Percentiles rank a stretch among this genome's conserved stretches.
These are phyloP conservation scores for Cygnus olor DNA, from an alignment of 2,797 vertebrate genomes.

Conservation along the genomic window DNA sequence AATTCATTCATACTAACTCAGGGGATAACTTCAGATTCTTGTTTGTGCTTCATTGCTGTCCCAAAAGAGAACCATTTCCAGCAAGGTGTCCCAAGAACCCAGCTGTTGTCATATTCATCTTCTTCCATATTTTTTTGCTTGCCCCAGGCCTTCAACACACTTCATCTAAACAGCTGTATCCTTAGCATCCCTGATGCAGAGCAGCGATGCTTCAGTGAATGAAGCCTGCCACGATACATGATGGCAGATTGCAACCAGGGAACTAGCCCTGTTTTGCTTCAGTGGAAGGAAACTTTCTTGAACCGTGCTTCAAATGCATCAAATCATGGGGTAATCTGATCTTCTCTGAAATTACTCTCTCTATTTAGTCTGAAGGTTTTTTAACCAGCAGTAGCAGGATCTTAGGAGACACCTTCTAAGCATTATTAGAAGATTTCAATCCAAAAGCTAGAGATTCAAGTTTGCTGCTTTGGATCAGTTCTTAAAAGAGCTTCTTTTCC, in stretches of 20 bases:
- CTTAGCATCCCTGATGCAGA: neutral
- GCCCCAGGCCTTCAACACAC: neutral
- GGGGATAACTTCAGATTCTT: neutral
- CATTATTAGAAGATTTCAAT: neutral
- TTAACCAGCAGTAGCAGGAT: neutral
- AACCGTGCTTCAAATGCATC: neutral
- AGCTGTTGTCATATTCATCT: rapidly evolving
- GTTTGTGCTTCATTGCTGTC: neutral
- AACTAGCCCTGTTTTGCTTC: neutral
- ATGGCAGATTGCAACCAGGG: neutral
- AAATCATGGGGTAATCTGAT: neutral
- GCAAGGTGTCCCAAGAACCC: neutral
- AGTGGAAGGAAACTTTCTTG: neutral
- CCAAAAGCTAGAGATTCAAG: neutral
- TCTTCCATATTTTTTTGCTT: neutral
- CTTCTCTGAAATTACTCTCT: neutral
- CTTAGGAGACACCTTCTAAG: neutral
- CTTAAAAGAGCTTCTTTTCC: neutral
- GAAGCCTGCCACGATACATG: neutral
- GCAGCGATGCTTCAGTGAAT: neutral
- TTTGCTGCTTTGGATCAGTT: neutral
- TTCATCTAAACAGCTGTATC: neutral
- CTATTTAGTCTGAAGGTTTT: neutral
- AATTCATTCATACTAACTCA: too few species aligned
- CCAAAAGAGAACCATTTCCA: neutral